Evolutionary conservation across 2,797 vertebrate species (phyloP).

Genomic region (Alfaro cultratus): DNA sequence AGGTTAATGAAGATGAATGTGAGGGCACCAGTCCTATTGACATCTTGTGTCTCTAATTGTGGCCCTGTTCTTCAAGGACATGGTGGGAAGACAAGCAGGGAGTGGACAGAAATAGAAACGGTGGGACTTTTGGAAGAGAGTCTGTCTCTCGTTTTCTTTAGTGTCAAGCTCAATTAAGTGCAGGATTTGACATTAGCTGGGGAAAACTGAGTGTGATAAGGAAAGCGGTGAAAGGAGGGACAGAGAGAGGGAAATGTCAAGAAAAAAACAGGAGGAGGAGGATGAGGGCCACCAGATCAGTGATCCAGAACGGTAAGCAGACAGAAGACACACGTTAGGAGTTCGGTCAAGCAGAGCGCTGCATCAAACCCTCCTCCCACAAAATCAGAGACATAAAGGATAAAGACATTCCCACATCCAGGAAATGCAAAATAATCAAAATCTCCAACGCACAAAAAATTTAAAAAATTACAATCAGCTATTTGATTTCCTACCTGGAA

Average conservation of each 20-base stretch:
- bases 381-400: conserved; percentile 30
- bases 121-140: conserved; percentile 37
- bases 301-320: conserved; percentile 79
- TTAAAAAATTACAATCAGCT: background rate
- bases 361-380: conserved; percentile 39
- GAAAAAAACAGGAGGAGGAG: conserved; percentile 35
- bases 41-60: conserved; percentile 73
- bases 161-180: conserved; percentile 50
- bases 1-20: conserved; percentile 85
- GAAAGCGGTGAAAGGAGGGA: conserved; percentile 28
- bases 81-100: conserved; percentile 50
- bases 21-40: conserved; percentile 76
- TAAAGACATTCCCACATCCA: conserved; percentile 35
- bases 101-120: conserved; percentile 62
- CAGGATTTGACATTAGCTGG: conserved; percentile 27
- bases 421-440: conserved; percentile 14
- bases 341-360: conserved; percentile 63
- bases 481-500: conserved; percentile 86
- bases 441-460: too few relatives aligned
- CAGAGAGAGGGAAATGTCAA: conserved; percentile 29
- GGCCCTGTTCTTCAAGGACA: conserved; percentile 77
- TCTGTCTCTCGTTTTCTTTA: conserved; percentile 47
- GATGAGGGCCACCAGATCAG: conserved; percentile 52
- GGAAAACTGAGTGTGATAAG: conserved; percentile 19
- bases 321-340: conserved; percentile 74